Conservation (phyloP, 2,113 vertebrate species). For the Gracilinanus agilis region DNA sequence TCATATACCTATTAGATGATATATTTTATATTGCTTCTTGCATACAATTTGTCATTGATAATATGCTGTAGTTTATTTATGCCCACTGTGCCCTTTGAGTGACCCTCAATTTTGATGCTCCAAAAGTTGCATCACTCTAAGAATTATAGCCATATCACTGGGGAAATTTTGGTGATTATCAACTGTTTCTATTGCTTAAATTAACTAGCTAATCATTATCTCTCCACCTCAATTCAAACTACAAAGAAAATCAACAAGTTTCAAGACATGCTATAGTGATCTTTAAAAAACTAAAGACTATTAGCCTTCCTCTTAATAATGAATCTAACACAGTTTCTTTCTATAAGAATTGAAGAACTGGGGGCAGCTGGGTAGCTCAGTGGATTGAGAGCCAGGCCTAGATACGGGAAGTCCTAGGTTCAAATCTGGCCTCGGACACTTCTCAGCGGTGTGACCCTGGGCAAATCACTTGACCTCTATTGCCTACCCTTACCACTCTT, state of each 20-base stretch:
- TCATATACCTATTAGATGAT: background rate
- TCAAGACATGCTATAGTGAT: slow-evolving; percentile 17
- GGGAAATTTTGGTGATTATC: background rate
- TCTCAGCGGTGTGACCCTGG: no score
- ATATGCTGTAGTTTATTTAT: background rate
- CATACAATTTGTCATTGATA: background rate
- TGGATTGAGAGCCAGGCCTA: no score
- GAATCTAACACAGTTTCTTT: background rate
- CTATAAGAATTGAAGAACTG: slow-evolving; percentile 8
- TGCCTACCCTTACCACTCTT: no score
- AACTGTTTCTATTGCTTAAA: background rate
- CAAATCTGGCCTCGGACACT: no score
- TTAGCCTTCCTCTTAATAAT: slow-evolving; percentile 30
- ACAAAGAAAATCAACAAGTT: background rate
- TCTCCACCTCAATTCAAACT: background rate
- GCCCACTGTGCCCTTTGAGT: background rate
- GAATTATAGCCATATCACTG: background rate
- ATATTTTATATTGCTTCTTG: background rate
- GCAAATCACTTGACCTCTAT: no score
- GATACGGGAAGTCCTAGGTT: no score
- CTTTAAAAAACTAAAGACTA: slow-evolving; percentile 32
- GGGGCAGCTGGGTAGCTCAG: no score
- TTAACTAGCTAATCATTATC: slow-evolving; percentile 18
- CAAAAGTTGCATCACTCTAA: background rate
- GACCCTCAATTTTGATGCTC: background rate